These are phyloP conservation scores for Diabrotica balteata DNA, from an alignment of 2,888 invertebrate species.

Conservation along the genomic window DNA sequence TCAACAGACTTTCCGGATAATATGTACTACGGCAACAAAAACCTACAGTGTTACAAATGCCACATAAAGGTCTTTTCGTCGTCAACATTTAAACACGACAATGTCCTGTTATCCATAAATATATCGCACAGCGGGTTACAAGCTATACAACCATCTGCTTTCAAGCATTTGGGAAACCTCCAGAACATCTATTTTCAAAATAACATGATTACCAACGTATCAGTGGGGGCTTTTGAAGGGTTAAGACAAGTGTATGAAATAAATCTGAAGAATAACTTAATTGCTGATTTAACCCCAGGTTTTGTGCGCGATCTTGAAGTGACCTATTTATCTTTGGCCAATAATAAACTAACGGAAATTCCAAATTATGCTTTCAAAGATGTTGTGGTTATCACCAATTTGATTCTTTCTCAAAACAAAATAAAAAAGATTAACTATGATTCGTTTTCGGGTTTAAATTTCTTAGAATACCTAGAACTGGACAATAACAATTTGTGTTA, in stretches of 20 bases:
- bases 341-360: constrained; percentile 49
- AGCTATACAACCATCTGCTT: constrained; percentile 46
- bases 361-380: constrained; percentile 49
- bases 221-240: constrained; percentile 50
- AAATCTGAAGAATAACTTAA: constrained; percentile 50
- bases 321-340: constrained; percentile 46
- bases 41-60: constrained; percentile 51
- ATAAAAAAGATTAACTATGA: constrained; percentile 47
- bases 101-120: constrained; percentile 49
- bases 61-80: constrained; percentile 47
- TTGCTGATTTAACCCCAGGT: constrained; percentile 45
- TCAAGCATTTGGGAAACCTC: constrained; percentile 45
- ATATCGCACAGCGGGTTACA: constrained; percentile 49
- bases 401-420: constrained; percentile 53
- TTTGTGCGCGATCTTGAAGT: constrained; percentile 50
- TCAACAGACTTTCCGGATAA: constrained; percentile 8
- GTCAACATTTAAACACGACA: constrained; percentile 49
- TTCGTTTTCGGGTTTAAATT: constrained; percentile 48
- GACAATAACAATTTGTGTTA: constrained; percentile 50
- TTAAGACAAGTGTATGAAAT: constrained; percentile 52
- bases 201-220: constrained; percentile 49
- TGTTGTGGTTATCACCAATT: constrained; percentile 45
- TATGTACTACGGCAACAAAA: constrained; percentile 50
- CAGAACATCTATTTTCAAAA: constrained; percentile 49
- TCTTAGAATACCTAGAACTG: constrained; percentile 51